A percentile compares a stretch with the other conserved stretches of the same genome.
phyloP scores from a whole-genome alignment of 2,888 invertebrate genomes.

The Automeris io region DNA sequence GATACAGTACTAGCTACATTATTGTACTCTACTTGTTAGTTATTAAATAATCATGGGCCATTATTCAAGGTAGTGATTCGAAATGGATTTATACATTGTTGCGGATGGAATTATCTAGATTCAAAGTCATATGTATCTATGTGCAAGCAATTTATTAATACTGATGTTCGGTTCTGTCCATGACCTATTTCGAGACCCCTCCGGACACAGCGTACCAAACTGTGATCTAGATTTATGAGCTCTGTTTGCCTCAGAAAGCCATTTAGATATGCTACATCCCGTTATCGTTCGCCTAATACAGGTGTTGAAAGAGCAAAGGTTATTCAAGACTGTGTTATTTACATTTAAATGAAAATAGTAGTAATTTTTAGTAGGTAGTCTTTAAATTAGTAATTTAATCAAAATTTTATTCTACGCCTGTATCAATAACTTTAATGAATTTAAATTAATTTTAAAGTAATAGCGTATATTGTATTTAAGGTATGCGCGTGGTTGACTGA shows the following conservation, averaged over 20 bases:
- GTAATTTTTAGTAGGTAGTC: no score
- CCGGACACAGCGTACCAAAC: constrained; percentile 14
- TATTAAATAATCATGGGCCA: no score
- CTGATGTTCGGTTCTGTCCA: constrained; percentile 11
- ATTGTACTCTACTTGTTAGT: no score
- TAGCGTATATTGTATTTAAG: no score
- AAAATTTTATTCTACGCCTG: no score
- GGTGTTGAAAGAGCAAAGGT: neutral
- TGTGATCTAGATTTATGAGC: constrained; percentile 20
- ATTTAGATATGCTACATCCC: constrained; percentile 3
- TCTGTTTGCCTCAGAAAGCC: constrained; percentile 7
- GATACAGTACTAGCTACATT: no score
- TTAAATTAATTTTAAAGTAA: no score
- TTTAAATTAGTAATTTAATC: no score
- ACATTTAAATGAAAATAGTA: no score
- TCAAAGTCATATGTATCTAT: neutral
- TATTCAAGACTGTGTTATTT: no score
- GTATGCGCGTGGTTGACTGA: neutral
- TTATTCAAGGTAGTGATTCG: no score
- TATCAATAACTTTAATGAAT: no score
- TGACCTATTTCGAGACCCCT: constrained; percentile 26
- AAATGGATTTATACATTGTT: neutral
- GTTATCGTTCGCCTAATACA: neutral
- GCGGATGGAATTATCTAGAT: neutral
- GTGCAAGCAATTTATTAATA: constrained; percentile 15